phyloP scores from a whole-genome alignment of 2,888 invertebrate species.

The Thumatha senex region DNA sequence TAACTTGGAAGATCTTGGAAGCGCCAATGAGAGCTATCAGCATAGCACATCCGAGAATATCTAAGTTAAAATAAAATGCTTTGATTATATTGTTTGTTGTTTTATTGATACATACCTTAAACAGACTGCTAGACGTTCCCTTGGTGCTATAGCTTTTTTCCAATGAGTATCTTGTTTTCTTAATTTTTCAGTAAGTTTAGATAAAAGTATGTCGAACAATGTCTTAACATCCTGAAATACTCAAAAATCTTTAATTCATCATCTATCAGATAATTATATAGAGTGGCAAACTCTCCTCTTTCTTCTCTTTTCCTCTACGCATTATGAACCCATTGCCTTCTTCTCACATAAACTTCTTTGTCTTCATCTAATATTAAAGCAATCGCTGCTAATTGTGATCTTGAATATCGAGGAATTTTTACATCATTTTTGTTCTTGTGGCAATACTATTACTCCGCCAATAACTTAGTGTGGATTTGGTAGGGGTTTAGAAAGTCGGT shows the following conservation, averaged over 20 bases:
- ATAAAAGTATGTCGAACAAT: constrained; percentile 25
- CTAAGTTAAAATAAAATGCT: constrained; percentile 1
- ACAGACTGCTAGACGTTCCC: constrained; percentile 6
- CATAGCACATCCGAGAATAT: no score
- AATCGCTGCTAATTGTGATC: constrained; percentile 10
- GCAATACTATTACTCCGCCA: no score
- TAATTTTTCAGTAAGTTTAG: constrained; percentile 24
- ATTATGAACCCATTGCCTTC: constrained; percentile 15
- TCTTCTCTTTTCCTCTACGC: constrained; percentile 2
- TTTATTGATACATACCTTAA: constrained; percentile 4
- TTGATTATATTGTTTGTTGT: constrained; percentile 2
- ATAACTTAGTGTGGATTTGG: no score
- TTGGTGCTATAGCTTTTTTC: constrained; percentile 2
- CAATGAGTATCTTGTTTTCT: constrained; percentile 2
- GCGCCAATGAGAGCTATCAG: neutral
- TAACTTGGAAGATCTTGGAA: neutral
- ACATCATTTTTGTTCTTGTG: no score
- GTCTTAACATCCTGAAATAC: constrained; percentile 25
- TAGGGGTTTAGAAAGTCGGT: no score
- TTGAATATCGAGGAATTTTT: constrained; percentile 7
- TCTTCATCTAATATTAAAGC: constrained; percentile 2
- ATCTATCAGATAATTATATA: constrained; percentile 17
- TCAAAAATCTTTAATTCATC: constrained; percentile 19
- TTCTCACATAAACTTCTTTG: constrained; percentile 14
- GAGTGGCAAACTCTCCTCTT: constrained; percentile 13